These are phyloP conservation scores for Cinara cedri DNA, from an alignment of 2,888 invertebrate species.

Conservation along the genomic window DNA sequence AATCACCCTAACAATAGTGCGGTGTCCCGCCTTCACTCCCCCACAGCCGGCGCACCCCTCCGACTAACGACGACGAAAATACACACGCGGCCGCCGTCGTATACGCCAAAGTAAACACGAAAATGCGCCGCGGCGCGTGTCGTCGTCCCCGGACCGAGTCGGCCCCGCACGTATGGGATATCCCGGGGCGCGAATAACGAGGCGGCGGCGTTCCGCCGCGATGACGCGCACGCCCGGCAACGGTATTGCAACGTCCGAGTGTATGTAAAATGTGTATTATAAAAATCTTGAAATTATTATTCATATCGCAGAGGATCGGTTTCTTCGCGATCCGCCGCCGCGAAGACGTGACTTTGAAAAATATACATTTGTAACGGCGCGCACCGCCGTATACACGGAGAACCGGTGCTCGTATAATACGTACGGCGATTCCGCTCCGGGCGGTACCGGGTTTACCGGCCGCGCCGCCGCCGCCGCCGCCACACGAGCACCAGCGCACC, in stretches of 20 bases:
- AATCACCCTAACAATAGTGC: background rate
- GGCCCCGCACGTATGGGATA: background rate
- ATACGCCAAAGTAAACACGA: conserved; percentile 12
- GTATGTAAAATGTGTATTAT: background rate
- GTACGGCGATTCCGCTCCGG: conserved; percentile 25
- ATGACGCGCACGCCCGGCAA: background rate
- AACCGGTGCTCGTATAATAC: too few species aligned
- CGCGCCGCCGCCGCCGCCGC: background rate
- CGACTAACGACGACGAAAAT: background rate
- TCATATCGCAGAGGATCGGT: conserved; percentile 28
- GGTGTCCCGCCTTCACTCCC: too few species aligned
- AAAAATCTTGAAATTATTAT: conserved; percentile 22
- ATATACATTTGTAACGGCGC: conserved; percentile 24
- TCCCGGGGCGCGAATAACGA: background rate
- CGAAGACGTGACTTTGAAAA: conserved; percentile 49
- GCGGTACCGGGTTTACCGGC: conserved; percentile 29
- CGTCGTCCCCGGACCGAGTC: conserved; percentile 1
- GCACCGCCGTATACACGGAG: background rate
- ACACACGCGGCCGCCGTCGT: conserved; percentile 1
- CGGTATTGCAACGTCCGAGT: too few species aligned
- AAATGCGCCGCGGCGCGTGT: background rate
- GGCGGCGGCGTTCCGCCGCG: too few species aligned
- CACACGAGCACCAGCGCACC: background rate
- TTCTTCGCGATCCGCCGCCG: conserved; percentile 3
- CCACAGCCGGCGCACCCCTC: too few species aligned